Percentiles rank a stretch among this genome's conserved stretches.
These are phyloP conservation scores for Galeruca laticollis DNA, from an alignment of 2,888 invertebrate species.

Conservation along the genomic window DNA sequence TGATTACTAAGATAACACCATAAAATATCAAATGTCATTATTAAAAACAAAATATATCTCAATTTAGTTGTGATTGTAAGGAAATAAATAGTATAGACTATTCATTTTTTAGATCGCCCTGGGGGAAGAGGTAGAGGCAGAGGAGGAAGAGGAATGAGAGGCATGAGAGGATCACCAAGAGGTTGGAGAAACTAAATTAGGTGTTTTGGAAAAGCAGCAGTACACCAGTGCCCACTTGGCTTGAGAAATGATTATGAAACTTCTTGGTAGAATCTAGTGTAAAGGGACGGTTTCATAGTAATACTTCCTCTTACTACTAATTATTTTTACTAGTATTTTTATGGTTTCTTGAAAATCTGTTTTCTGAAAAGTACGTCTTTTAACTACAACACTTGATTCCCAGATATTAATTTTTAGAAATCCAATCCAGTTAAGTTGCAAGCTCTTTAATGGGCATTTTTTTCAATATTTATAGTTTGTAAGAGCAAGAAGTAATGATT, in stretches of 20 bases:
- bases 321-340: neutral
- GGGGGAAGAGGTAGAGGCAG: slow-evolving; percentile 61
- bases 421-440: too few relatives aligned
- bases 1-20: too few relatives aligned
- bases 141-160: slow-evolving; percentile 64
- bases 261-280: slow-evolving; percentile 6
- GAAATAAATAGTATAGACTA: too few relatives aligned
- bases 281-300: slow-evolving; percentile 3
- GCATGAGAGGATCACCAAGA: slow-evolving; percentile 59
- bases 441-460: too few relatives aligned
- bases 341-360: too few relatives aligned
- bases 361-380: too few relatives aligned
- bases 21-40: too few relatives aligned
- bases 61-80: too few relatives aligned
- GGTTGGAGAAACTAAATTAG: slow-evolving; percentile 56
- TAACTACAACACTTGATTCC: too few relatives aligned
- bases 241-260: neutral
- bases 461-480: neutral
- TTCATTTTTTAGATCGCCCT: slow-evolving; percentile 53
- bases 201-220: neutral
- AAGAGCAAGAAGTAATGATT: neutral
- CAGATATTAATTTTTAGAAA: too few relatives aligned
- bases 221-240: slow-evolving; percentile 1
- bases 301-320: slow-evolving; percentile 2
- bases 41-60: too few relatives aligned